Base-by-base conservation (phyloP, 2,888 invertebrate genomes). In the Helobdella robusta region DNA sequence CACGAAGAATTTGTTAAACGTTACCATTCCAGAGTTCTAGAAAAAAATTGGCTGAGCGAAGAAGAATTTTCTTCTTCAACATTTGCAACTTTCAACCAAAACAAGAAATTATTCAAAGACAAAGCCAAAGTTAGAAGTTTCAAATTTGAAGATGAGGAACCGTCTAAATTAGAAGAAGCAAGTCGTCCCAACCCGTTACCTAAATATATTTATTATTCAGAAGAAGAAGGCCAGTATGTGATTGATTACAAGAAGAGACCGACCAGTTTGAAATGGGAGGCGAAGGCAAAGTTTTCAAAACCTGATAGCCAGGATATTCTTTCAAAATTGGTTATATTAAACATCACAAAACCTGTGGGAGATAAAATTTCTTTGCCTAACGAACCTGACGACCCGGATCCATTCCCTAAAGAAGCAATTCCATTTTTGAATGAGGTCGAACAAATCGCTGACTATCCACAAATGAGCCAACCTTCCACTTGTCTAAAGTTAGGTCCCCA, bases 1-100 rank as follows among this genome's bases (percentile, higher is more conserved):
- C 56, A 3, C 6, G n/a, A 8, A 6, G n/a, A n/a, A n/a, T n/a
- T n/a, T n/a, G n/a, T n/a, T n/a, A n/a, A n/a, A n/a, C n/a, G n/a
- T n/a, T n/a, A n/a, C n/a, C n/a, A n/a, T n/a, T n/a, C n/a, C n/a
- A n/a, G n/a, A n/a, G n/a, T 32, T 4, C 0, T n/a, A 20, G 34
- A 32, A 8, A 62, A 2, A 15, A 32, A n/a, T n/a, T 62, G 62
- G 62, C 20, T 62, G 18, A 32, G 20, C 23, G 62, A 62, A 3
- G 62, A 62, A 30, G 20, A 28, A n/a, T 56, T 32, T 32, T 8
- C 20, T 50, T 32, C 32, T n/a, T 54, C 25, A 54, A 54, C 11
- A 18, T 28, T n/a, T 54, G 32, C 54, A 32, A 54, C 54, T 54
- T 30, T 25, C n/a, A 25, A 25, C 4, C 32, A 30, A 5, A 54